A percentile compares a stretch with the other conserved stretches of the same genome.
Conservation (phyloP, 2,888 invertebrate genomes). For the Panorpa germanica region DNA sequence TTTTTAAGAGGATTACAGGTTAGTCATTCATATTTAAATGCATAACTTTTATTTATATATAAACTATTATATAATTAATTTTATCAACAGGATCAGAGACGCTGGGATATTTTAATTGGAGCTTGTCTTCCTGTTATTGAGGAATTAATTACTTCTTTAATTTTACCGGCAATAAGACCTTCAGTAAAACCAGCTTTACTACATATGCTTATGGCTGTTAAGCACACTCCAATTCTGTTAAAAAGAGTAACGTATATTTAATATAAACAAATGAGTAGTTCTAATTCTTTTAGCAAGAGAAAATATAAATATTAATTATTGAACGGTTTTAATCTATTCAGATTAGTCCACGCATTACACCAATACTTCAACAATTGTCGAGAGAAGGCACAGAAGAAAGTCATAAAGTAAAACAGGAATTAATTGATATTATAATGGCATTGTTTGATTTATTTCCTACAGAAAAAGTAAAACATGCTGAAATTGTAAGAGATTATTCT, state of each 20-base stretch:
- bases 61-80: background rate
- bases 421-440: constrained; percentile 36
- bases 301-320: background rate
- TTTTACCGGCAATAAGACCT: constrained; percentile 31
- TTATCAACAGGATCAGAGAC: constrained; percentile 26
- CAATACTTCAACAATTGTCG: constrained; percentile 30
- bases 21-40: constrained; percentile 6
- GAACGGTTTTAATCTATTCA: constrained; percentile 14
- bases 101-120: constrained; percentile 33
- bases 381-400: constrained; percentile 35
- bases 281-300: background rate
- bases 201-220: constrained; percentile 38
- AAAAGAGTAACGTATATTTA: constrained; percentile 28
- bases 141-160: constrained; percentile 33
- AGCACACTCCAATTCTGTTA: constrained; percentile 37
- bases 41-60: background rate
- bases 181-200: constrained; percentile 40
- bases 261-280: background rate
- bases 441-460: constrained; percentile 31
- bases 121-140: constrained; percentile 40
- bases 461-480: constrained; percentile 26
- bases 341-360: constrained; percentile 29
- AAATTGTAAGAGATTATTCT: constrained; percentile 24
- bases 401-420: constrained; percentile 32
- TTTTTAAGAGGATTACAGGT: constrained; percentile 44